Evolutionary conservation across 2,113 vertebrate genomes (phyloP).

Genomic region (Pterocles gutturalis): DNA sequence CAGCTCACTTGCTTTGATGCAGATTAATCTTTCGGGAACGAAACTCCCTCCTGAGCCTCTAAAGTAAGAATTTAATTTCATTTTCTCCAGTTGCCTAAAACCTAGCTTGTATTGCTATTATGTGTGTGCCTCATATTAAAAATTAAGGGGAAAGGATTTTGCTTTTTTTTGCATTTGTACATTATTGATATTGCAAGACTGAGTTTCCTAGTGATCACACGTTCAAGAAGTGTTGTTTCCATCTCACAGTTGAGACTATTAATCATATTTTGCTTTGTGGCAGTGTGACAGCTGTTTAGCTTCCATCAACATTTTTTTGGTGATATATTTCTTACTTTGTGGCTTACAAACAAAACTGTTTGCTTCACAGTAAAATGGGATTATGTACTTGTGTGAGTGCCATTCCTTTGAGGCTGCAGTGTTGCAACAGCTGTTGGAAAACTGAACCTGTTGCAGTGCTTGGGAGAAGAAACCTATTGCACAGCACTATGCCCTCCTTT

Average conservation of each 20-base stretch:
- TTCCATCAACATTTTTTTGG: background rate
- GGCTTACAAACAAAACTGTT: background rate
- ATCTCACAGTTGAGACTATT: background rate
- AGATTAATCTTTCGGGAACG: constrained; percentile 94
- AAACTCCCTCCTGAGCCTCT: constrained; percentile 93
- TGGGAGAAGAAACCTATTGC: background rate
- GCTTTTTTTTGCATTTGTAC: background rate
- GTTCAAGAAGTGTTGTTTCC: background rate
- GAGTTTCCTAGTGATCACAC: background rate
- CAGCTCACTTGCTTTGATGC: constrained; percentile 88
- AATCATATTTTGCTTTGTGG: background rate
- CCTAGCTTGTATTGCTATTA: background rate
- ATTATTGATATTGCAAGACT: background rate
- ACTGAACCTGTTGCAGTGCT: background rate
- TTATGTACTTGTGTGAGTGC: background rate
- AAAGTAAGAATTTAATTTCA: constrained; percentile 84
- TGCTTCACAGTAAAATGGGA: background rate
- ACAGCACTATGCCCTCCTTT: background rate
- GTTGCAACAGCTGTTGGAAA: background rate
- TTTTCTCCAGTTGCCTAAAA: constrained; percentile 33
- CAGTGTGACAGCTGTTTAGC: background rate
- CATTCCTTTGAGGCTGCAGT: background rate
- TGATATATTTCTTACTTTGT: background rate
- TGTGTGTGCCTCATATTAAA: background rate
- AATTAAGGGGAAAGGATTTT: background rate